Conservation (phyloP, 2,113 vertebrate genomes). For the Marmota flaviventris region DNA sequence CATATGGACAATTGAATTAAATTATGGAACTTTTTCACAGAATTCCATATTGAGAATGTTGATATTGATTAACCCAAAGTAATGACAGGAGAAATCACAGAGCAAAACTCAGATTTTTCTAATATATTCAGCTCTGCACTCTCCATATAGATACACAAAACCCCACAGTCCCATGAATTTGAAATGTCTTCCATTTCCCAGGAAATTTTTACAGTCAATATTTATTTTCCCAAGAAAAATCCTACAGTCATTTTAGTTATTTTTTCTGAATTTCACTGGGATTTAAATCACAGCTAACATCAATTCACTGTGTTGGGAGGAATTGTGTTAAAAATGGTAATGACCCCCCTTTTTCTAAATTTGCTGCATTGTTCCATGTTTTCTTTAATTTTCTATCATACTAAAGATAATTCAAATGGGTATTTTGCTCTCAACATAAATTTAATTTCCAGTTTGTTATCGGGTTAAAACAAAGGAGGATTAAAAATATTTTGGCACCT, state of each 20-base stretch:
- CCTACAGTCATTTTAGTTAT: neutral
- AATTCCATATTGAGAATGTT: neutral
- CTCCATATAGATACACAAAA: neutral
- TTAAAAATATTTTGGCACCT: neutral
- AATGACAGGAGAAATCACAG: neutral
- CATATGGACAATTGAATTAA: neutral
- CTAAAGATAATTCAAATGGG: neutral
- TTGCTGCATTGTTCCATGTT: neutral
- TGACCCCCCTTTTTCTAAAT: neutral
- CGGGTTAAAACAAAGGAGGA: neutral
- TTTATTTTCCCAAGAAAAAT: neutral
- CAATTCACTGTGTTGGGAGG: neutral
- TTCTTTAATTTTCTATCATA: neutral
- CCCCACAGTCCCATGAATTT: neutral
- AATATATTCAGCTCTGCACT: neutral
- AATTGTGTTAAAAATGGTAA: neutral
- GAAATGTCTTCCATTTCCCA: neutral
- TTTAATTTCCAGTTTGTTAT: neutral
- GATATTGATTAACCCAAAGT: neutral
- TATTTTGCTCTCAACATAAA: neutral
- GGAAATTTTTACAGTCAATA: neutral
- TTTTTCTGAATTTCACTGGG: neutral
- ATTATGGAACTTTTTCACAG: neutral
- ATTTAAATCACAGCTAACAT: neutral
- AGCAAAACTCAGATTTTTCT: neutral